Evolutionary conservation across 2,888 invertebrate genomes (phyloP).

Genomic region (Prostheceraeus crozeri): DNA sequence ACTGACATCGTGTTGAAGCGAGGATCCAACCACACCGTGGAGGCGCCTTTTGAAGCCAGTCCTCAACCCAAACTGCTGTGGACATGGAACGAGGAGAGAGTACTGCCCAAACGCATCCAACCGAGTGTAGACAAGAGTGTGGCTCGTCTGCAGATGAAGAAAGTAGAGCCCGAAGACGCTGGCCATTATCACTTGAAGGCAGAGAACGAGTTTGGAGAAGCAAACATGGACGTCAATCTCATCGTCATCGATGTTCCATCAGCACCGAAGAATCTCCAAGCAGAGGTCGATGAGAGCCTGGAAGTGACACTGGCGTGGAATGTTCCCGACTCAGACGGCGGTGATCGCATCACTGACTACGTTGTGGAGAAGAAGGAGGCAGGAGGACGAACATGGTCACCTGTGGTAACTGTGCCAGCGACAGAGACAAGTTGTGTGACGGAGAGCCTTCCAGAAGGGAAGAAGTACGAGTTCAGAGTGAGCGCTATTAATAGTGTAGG

Average conservation of each 20-base stretch:
- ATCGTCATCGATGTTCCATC: conserved; percentile 44
- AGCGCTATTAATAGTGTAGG: conserved; percentile 78
- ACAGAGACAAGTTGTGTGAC: conserved; percentile 58
- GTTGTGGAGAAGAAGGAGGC: conserved; percentile 42
- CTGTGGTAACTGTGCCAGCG: background rate
- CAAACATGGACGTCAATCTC: conserved; percentile 48
- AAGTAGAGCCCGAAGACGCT: conserved; percentile 39
- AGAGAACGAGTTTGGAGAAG: conserved; percentile 49
- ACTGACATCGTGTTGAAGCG: conserved; percentile 40
- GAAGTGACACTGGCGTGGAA: conserved; percentile 51
- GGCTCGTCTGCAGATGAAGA: too few relatives aligned
- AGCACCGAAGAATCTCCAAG: conserved; percentile 35
- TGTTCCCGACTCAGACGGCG: conserved; percentile 52
- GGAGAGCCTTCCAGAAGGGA: conserved; percentile 69
- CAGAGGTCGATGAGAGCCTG: too few relatives aligned
- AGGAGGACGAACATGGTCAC: background rate
- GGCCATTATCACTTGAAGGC: conserved; percentile 45
- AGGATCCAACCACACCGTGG: conserved; percentile 41
- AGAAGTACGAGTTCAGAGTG: conserved; percentile 76
- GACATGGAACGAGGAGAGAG: conserved; percentile 39
- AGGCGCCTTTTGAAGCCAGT: conserved; percentile 42
- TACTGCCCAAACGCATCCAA: conserved; percentile 1
- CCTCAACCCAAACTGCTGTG: conserved; percentile 43
- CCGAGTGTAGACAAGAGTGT: too few relatives aligned
- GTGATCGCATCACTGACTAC: conserved; percentile 48